Evolutionary conservation across 1,140 invertebrate genomes (phyloP).

Genomic region (Sinonovacula constricta): DNA sequence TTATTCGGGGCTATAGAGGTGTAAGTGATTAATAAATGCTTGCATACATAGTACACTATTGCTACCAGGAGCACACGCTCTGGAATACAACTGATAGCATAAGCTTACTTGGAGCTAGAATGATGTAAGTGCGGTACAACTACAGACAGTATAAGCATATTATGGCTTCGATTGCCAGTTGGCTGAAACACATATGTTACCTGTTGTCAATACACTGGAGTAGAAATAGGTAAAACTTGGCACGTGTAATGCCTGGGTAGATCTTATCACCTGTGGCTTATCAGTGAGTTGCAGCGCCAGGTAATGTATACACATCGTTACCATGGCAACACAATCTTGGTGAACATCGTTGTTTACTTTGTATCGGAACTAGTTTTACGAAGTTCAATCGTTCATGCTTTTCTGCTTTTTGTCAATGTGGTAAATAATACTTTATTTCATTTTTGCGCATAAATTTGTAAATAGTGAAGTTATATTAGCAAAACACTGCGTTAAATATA

Average conservation of each 20-base stretch:
- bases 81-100: no score
- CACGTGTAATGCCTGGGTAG: not conserved
- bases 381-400: no score
- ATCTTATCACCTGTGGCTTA: slow-evolving; percentile 26
- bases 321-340: slow-evolving; percentile 33
- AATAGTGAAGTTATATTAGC: not conserved
- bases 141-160: not conserved
- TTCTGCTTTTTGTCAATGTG: slow-evolving; percentile 26
- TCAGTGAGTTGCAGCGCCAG: slow-evolving; percentile 20
- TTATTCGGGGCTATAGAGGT: no score
- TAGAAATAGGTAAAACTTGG: no score
- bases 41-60: no score
- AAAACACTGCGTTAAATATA: not conserved
- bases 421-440: slow-evolving; percentile 10
- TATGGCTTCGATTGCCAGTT: not conserved
- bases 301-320: slow-evolving; percentile 16
- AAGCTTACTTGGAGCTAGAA: not conserved
- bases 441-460: slow-evolving; percentile 4
- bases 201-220: no score
- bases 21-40: no score
- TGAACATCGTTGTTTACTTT: no score
- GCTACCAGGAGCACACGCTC: no score
- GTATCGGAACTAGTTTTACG: no score
- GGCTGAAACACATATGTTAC: not conserved
- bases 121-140: not conserved